These are phyloP conservation scores for Coracias cyanogaster DNA, from an alignment of 2,797 vertebrate species.

Conservation along the genomic window DNA sequence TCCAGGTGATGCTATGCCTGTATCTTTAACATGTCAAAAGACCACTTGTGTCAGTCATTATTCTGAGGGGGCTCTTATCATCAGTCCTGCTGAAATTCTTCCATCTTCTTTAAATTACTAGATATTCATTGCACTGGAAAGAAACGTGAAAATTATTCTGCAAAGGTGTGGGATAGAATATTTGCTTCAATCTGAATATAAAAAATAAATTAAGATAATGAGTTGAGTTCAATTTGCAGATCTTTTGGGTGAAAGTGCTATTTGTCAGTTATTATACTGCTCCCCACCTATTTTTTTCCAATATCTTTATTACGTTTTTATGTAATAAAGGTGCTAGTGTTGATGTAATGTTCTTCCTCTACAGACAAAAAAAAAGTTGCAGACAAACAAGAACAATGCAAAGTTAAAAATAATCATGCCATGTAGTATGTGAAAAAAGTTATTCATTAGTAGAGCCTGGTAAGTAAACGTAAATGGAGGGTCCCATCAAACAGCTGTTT, in stretches of 20 bases:
- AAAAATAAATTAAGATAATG: neutral
- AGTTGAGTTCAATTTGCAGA: neutral
- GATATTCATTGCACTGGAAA: neutral
- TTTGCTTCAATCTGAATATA: neutral
- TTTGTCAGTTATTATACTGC: neutral
- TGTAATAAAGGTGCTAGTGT: neutral
- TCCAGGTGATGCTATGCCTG: neutral
- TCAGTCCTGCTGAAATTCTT: neutral
- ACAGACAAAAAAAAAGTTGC: neutral
- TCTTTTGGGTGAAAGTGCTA: neutral
- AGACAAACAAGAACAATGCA: neutral
- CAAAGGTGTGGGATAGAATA: neutral
- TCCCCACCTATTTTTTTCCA: neutral
- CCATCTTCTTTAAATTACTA: neutral
- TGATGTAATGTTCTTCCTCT: neutral
- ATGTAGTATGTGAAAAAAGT: neutral
- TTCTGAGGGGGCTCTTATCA: neutral
- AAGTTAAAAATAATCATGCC: neutral
- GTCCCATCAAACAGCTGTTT: neutral
- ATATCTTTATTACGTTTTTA: neutral
- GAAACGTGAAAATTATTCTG: neutral
- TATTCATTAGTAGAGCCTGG: neutral
- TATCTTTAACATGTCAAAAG: neutral
- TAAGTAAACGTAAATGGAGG: neutral
- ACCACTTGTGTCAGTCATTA: neutral